Evolutionary conservation across 2,113 vertebrate species (phyloP).

Genomic region (Eudyptes chrysolophus): DNA sequence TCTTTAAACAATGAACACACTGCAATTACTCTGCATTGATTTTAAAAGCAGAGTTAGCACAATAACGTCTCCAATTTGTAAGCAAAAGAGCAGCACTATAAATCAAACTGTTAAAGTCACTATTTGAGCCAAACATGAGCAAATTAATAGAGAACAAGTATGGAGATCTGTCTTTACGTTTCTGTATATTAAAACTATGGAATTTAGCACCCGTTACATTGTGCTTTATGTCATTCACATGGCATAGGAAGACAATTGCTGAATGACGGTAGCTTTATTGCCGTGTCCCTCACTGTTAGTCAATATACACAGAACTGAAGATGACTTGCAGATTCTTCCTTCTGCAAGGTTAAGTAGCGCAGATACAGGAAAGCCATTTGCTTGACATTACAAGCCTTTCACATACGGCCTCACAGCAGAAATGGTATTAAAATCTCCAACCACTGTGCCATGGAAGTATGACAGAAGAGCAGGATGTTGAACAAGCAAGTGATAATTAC

Average conservation of each 20-base stretch:
- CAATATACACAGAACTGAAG: not conserved
- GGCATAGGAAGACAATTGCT: not conserved
- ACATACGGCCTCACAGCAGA: not conserved
- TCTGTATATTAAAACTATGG: not conserved
- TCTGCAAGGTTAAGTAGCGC: not conserved
- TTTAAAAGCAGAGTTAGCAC: conserved; percentile 59
- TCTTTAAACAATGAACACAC: conserved; percentile 19
- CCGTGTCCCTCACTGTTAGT: not conserved
- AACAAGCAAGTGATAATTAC: not conserved
- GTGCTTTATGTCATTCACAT: not conserved
- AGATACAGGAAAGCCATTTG: not conserved
- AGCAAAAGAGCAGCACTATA: conserved; percentile 53
- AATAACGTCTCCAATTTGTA: conserved; percentile 67
- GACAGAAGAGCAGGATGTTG: not conserved
- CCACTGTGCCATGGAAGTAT: not conserved
- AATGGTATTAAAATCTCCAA: not conserved
- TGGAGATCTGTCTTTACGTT: not conserved
- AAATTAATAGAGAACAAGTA: conserved; percentile 44
- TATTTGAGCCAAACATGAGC: not conserved
- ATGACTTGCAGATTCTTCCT: not conserved
- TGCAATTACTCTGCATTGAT: conserved; percentile 67
- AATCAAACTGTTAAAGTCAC: conserved; percentile 68
- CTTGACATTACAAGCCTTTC: not conserved
- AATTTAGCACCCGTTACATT: not conserved
- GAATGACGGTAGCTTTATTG: not conserved